Conservation (phyloP, 2,113 vertebrate species). For the Empidonax traillii region DNA sequence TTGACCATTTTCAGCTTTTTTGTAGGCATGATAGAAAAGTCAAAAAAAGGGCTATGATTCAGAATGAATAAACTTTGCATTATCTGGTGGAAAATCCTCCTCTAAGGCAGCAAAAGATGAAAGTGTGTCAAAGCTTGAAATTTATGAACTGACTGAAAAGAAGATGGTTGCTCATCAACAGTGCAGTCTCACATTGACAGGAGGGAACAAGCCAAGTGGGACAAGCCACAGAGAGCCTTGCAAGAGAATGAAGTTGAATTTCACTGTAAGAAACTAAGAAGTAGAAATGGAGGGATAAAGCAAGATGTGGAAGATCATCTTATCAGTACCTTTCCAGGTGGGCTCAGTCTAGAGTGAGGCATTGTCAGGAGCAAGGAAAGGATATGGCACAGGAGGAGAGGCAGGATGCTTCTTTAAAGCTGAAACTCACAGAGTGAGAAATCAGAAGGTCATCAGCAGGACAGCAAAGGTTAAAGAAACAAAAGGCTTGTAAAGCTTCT, state of each 20-base stretch:
- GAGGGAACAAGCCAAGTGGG: neutral
- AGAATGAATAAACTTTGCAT: neutral
- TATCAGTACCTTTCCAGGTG: neutral
- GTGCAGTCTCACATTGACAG: neutral
- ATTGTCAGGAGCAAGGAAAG: neutral
- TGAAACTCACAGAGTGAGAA: neutral
- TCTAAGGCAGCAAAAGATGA: neutral
- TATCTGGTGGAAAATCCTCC: neutral
- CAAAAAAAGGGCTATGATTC: neutral
- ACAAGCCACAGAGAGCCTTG: neutral
- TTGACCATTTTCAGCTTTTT: neutral
- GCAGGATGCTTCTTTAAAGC: neutral
- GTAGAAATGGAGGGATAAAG: neutral
- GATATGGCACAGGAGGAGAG: fast-evolving
- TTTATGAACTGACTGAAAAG: neutral
- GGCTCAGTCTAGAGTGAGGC: neutral
- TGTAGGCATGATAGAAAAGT: neutral
- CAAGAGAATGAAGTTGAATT: neutral
- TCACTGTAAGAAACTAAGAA: neutral
- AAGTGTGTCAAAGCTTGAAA: neutral
- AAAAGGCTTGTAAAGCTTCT: neutral
- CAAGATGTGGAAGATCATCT: neutral
- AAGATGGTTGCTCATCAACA: neutral
- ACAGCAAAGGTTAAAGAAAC: neutral
- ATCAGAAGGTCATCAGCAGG: neutral